Evolutionary conservation across 2,888 invertebrate genomes (phyloP).

Genomic region (Melolontha melolontha): DNA sequence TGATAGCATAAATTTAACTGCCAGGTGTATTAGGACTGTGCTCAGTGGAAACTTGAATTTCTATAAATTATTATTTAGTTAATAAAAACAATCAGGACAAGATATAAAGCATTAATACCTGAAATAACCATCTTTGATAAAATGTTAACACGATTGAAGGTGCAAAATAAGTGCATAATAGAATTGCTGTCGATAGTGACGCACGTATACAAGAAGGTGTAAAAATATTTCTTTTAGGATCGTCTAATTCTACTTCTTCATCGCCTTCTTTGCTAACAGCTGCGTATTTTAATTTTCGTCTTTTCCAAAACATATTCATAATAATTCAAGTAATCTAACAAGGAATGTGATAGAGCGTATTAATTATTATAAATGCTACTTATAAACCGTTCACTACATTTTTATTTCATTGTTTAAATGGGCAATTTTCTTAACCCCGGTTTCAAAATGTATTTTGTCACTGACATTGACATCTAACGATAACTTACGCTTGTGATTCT

Average conservation of each 20-base stretch:
- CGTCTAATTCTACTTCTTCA: constrained; percentile 58
- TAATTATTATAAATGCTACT: neutral
- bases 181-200: constrained; percentile 61
- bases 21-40: constrained; percentile 90
- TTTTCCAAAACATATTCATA: constrained; percentile 55
- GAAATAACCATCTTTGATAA: constrained; percentile 93
- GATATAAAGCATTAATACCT: constrained; percentile 67
- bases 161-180: constrained; percentile 87
- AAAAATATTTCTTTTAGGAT: constrained; percentile 56
- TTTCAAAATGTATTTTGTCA: constrained; percentile 9
- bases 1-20: constrained; percentile 88
- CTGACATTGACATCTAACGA: constrained; percentile 40
- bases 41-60: constrained; percentile 89
- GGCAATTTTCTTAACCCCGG: neutral
- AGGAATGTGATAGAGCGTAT: neutral
- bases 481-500: constrained; percentile 13
- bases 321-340: neutral
- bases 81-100: too few relatives aligned
- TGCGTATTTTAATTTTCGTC: constrained; percentile 56
- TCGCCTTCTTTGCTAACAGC: constrained; percentile 53
- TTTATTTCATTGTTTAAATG: constrained; percentile 12
- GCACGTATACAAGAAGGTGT: constrained; percentile 61
- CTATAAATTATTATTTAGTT: constrained; percentile 67
- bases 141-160: constrained; percentile 96
- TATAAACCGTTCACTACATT: neutral